Evolutionary conservation across 2,888 invertebrate genomes (phyloP), one percentile per base, ranked within the genome.

Genomic region (Sialis fuliginosa): DNA sequence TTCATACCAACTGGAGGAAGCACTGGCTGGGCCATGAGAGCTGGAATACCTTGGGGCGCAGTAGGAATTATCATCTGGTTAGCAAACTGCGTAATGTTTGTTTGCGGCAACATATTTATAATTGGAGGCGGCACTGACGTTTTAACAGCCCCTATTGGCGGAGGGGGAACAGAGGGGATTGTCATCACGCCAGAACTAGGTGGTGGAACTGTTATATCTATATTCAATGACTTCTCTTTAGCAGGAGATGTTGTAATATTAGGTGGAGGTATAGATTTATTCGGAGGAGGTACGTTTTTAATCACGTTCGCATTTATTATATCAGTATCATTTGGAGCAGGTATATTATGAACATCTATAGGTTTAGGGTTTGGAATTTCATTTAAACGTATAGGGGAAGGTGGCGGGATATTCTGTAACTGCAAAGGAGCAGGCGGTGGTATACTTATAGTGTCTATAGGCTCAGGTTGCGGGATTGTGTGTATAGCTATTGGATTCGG

Each of bases 351-450:
- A 44, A 72, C 64, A 55, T 78, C 77, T 55, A 76, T 59, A 42
- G 77, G 75, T 53, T 75, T 72, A 1, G 75, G 74, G 53, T 74
- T 74, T 6, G 75, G 74, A 50, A 76, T 75, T 52, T 74, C 73
- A 55, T 69, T 75, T 44, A 76, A 56, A 51, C 75, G 71, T 44
- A 75, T 66, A 4, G 76, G 73, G 55, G 70, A 69, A 1, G 78
- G 75, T 2, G 75, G 71, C 22, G 77, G 75, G 55, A 77, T 76
- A 50, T 73, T 73, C 56, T 75, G 74, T 10, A 74, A 66, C 55
- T 75, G 65, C 33, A 65, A 52, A 1, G 65, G 63, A 8, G 65
- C 63, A 6, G 67, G 65, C 35, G 65, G 64, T 12, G 69, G 68
- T 46, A 69, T 66, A 48, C 62, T 63, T 49, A 67, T 57, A 6